Base-by-base conservation (phyloP, 2,888 invertebrate genomes). In the Drosophila mimica region DNA sequence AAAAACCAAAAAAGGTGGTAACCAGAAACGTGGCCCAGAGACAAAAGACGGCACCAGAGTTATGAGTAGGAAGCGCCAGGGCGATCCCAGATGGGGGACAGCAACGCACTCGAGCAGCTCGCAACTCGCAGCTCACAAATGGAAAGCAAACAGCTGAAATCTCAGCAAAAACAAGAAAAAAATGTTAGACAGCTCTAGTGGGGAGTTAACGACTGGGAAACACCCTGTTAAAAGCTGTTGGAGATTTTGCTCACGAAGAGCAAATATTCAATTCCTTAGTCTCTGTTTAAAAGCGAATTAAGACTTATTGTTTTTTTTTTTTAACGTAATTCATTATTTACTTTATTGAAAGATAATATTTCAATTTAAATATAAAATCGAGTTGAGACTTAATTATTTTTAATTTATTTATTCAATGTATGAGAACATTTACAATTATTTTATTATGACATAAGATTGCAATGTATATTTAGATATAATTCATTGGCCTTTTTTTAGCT, bases 61-160 rank as follows among this genome's bases (percentile, higher is more conserved):
- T 79, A 77, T 77, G 80, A 80, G 72, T 73, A 71, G 76, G 75
- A 78, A 82, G 73, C 81, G 75, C 75, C 74, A 62, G 60, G 62
- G 66, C 71, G 52, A 52, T 43, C 54, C 49, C 48, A 48, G 53
- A 15, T 34, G 36, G 54, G 33, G 54, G 38, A 48, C 58, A 33
- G 62, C 67, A 60, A 51, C 52, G 70, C 70, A 72, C 59, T 75
- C 59, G 62, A 80, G 70, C 70, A 75, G 64, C 20, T 59, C 62
- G 40, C 71, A 72, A 46, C n/a, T 59, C 62, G 33, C 72, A 17
- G 48, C 34, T 54, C 49, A 38, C 65, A 82, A 83, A 83, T 74
- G 79, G 84, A 83, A 82, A 82, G 84, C 82, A 81, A 80, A 79
- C 84, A 79, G 74, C 64, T 66, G 56, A 74, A 83, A 77, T 74